These are phyloP conservation scores for Vespertilio murinus DNA, from an alignment of 2,797 vertebrate species.

Conservation along the genomic window DNA sequence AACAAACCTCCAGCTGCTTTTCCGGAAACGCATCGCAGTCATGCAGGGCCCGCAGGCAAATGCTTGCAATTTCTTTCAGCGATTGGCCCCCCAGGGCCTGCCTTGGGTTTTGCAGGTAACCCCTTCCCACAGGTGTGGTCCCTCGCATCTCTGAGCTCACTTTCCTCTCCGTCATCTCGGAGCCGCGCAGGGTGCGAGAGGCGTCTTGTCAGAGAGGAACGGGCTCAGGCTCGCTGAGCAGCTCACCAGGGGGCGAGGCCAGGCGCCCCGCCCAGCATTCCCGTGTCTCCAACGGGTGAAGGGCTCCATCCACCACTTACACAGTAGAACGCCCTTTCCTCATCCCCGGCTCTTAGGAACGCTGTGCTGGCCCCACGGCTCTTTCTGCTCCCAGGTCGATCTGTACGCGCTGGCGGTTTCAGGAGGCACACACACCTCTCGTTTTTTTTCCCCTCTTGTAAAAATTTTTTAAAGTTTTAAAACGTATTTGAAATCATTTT, in stretches of 20 bases:
- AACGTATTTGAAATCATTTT: constrained; percentile 26
- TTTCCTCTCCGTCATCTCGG: background rate
- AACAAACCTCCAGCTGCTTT: constrained; percentile 38
- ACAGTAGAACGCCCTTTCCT: background rate
- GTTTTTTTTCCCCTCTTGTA: background rate
- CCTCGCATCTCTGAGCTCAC: background rate
- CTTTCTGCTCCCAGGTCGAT: background rate
- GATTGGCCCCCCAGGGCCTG: background rate
- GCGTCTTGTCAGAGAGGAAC: background rate
- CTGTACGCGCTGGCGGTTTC: background rate
- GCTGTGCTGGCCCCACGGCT: background rate
- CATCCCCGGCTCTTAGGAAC: background rate
- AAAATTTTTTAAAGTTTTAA: background rate
- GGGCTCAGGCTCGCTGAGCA: background rate
- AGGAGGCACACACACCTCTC: background rate
- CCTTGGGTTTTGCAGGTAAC: background rate
- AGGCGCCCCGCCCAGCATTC: background rate
- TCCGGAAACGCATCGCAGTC: background rate
- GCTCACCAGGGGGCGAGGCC: background rate
- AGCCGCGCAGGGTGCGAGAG: background rate
- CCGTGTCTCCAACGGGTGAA: background rate
- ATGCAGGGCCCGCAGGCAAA: background rate
- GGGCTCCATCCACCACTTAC: background rate
- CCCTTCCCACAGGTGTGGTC: background rate
- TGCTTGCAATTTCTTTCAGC: background rate